These are phyloP conservation scores for Meteorus cinctellus DNA, from an alignment of 2,888 invertebrate genomes.

Conservation along the genomic window DNA sequence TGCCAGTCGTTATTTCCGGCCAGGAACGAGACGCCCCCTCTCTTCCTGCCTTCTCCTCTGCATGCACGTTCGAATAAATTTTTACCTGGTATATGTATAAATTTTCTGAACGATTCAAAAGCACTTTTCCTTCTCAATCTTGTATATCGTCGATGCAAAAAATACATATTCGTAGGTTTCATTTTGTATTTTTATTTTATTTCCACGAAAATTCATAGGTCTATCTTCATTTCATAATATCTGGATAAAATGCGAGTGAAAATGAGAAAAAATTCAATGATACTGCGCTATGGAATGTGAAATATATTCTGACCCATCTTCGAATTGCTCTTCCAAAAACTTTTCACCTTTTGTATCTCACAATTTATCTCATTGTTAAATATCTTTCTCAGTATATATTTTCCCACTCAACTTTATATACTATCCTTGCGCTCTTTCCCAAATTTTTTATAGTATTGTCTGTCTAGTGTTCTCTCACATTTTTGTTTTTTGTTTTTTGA, in stretches of 20 bases:
- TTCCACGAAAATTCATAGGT: not conserved
- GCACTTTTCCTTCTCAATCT: slow-evolving; percentile 1
- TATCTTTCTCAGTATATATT: not conserved
- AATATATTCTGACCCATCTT: slow-evolving; percentile 2
- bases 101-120: slow-evolving; percentile 25
- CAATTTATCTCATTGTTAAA: not conserved
- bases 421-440: not conserved
- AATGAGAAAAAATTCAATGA: not conserved
- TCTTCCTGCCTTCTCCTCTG: not conserved
- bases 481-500: too few relatives aligned
- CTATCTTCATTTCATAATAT: not conserved
- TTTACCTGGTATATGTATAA: slow-evolving; percentile 15
- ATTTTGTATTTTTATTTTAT: not conserved
- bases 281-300: not conserved
- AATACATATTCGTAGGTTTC: not conserved
- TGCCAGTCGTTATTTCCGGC: slow-evolving; percentile 38
- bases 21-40: slow-evolving; percentile 5
- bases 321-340: not conserved
- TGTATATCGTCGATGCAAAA: not conserved
- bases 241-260: not conserved
- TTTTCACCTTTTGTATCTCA: not conserved
- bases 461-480: too few relatives aligned
- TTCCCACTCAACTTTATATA: not conserved
- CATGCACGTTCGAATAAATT: slow-evolving; percentile 32
- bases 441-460: too few relatives aligned